phyloP scores from a whole-genome alignment of 2,797 vertebrate genomes.

The Melanotaenia parkinsoni region DNA sequence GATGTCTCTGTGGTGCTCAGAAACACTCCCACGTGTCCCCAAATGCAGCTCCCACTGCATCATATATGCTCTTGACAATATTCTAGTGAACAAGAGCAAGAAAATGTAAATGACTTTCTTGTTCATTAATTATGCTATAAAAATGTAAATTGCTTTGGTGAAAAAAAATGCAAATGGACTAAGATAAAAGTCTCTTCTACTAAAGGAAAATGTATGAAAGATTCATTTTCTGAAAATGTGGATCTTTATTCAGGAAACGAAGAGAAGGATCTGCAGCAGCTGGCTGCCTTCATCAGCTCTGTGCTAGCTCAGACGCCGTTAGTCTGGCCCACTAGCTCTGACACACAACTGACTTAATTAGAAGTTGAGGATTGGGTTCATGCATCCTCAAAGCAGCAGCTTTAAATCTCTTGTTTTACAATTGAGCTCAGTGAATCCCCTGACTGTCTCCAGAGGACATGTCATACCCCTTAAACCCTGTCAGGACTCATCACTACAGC shows the following conservation, averaged over 20 bases:
- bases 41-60: conserved; percentile 52
- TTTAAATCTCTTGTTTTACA: conserved; percentile 47
- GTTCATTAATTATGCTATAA: conserved; percentile 89
- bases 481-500: conserved; percentile 67
- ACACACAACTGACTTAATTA: conserved; percentile 61
- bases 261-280: conserved; percentile 53
- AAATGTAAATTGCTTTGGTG: conserved; percentile 86
- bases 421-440: conserved; percentile 45
- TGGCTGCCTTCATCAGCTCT: conserved; percentile 50
- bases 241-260: conserved; percentile 64
- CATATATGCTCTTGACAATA: conserved; percentile 69
- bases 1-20: conserved; percentile 47
- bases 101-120: conserved; percentile 82
- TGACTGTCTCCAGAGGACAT: conserved; percentile 45
- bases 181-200: conserved; percentile 84
- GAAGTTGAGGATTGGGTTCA: conserved; percentile 43
- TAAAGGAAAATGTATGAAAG: conserved; percentile 81
- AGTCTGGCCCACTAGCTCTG: conserved; percentile 44
- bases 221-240: conserved; percentile 79
- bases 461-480: conserved; percentile 59
- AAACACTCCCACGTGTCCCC: conserved; percentile 62
- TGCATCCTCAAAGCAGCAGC: conserved; percentile 32
- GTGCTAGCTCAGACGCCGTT: conserved; percentile 52
- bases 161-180: conserved; percentile 85
- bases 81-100: conserved; percentile 62